Base-by-base conservation (phyloP, 2,888 invertebrate genomes). In the Chaetoderma sp. region DNA sequence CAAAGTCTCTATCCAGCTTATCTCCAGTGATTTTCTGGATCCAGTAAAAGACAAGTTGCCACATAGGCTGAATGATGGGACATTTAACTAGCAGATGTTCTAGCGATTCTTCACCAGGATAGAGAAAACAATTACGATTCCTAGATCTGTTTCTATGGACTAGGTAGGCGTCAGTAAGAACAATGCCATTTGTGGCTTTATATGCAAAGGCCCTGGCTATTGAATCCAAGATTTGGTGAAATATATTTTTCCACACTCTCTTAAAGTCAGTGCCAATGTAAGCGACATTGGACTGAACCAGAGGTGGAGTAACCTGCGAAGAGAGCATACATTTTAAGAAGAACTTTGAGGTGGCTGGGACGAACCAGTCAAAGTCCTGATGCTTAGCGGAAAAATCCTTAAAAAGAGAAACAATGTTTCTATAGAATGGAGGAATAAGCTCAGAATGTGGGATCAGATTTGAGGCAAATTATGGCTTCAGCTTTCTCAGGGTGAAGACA, bases 371-470 rank as follows among this genome's bases (percentile, higher is more conserved):
- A 52, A 52, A 52, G 23, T 52, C n/a, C 16, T 28, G 52, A 8
- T 52, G 18, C 16, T 32, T 32, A 10, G 28, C 32, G 23, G 10
- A 4, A 52, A 52, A 52, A 3, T 52, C n/a, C 16, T 2, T 3
- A 52, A 18, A 52, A 30, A 33, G 13, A 1, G 2, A 3, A 28
- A 52, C 3, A 2, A 2, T 1, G 3, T 28, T 23, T 28, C 13
- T 52, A 36, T 67, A 67, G 30, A 64, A 67, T 1, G 45, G 18
- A 30, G 67, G 63, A 28, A 60, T 47, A 39, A 21, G 13, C 13
- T 61, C 65, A 39, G 65, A 65, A 47, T 68, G 64, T 16, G 68
- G 68, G 13, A 39, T 59, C 27, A 49, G 45, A 47, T 50, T 56
- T 45, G 30, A 45, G 18, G 47, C 27, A 33, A 65, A 47, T 5